These are phyloP conservation scores for Madoqua kirkii DNA, from an alignment of 2,113 vertebrate genomes.

Conservation along the genomic window DNA sequence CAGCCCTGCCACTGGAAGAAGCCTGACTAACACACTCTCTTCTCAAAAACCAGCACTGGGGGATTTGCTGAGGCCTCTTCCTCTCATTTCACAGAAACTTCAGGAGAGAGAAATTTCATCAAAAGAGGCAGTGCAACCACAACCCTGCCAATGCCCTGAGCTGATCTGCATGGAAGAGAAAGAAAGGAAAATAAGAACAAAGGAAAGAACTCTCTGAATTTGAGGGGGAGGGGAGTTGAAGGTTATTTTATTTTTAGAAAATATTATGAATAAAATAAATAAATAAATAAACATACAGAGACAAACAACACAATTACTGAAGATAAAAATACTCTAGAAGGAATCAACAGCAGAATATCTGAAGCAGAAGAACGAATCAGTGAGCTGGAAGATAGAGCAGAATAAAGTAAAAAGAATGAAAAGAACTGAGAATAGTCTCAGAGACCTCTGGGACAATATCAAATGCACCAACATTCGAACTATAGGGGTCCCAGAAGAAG, in stretches of 20 bases:
- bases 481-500: background rate
- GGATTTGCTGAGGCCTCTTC: background rate
- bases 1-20: background rate
- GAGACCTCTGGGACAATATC: background rate
- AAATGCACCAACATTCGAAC: accelerated
- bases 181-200: background rate
- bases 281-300: background rate
- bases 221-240: background rate
- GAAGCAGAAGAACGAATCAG: background rate
- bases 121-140: background rate
- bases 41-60: background rate
- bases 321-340: background rate
- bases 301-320: background rate
- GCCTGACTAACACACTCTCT: background rate
- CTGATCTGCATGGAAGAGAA: background rate
- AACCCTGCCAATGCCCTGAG: background rate
- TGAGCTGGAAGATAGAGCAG: background rate
- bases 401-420: background rate
- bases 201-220: background rate
- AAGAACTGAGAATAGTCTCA: background rate
- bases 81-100: background rate
- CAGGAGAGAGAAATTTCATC: background rate
- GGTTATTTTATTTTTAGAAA: background rate
- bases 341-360: background rate
- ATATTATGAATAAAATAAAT: background rate